Conservation (phyloP, 2,113 vertebrate genomes). For the Aegypius monachus region DNA sequence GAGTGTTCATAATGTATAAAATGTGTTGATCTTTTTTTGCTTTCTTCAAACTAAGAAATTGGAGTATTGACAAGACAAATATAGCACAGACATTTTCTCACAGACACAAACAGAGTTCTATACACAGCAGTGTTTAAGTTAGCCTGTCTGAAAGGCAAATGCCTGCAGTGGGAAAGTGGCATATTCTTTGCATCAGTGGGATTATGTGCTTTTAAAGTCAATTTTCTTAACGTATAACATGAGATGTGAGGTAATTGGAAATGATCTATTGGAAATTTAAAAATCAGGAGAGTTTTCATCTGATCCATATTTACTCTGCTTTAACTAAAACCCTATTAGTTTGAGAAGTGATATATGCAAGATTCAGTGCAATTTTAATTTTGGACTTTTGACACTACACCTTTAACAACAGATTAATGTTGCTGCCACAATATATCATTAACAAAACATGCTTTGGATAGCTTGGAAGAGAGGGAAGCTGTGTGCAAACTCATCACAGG, state of each 20-base stretch:
- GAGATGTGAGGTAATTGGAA: background rate
- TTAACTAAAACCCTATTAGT: background rate
- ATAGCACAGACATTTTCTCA: background rate
- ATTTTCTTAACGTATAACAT: background rate
- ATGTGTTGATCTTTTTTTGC: background rate
- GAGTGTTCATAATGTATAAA: background rate
- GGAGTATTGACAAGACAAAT: background rate
- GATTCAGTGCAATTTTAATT: background rate
- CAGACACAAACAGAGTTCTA: background rate
- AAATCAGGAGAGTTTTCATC: background rate
- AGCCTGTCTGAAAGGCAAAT: background rate
- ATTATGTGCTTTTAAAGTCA: background rate
- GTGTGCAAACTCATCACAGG: background rate
- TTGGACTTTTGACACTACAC: background rate
- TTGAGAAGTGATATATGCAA: background rate
- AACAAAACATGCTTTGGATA: background rate
- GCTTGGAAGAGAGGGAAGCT: background rate
- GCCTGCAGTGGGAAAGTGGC: background rate
- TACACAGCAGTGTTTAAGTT: background rate
- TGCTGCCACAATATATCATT: background rate
- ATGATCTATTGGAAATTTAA: background rate
- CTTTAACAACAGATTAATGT: slow-evolving; percentile 7
- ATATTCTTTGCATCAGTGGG: background rate
- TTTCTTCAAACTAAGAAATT: background rate
- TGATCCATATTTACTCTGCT: background rate